These are phyloP conservation scores for Athene noctua DNA, from an alignment of 2,113 vertebrate species.

Conservation along the genomic window DNA sequence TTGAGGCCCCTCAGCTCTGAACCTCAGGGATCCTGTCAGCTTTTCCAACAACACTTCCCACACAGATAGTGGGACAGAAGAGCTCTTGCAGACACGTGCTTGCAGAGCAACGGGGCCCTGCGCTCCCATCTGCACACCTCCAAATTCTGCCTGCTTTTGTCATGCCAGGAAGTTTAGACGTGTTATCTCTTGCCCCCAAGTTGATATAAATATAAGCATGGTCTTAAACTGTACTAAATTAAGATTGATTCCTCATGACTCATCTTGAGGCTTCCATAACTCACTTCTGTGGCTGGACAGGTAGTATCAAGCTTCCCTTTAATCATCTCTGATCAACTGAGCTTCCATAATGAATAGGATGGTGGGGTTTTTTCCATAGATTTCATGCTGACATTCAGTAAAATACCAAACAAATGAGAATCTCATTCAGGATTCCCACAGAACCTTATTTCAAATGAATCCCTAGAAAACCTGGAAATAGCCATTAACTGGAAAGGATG, in stretches of 20 bases:
- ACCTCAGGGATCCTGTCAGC: background rate
- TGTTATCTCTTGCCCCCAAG: background rate
- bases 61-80: background rate
- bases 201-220: background rate
- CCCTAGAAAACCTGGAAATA: background rate
- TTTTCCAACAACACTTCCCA: conserved; percentile 67
- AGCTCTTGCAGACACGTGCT: background rate
- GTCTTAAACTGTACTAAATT: background rate
- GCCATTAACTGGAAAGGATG: background rate
- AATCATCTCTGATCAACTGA: background rate
- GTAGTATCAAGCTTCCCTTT: background rate
- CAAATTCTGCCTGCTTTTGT: background rate
- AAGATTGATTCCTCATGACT: background rate
- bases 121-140: background rate
- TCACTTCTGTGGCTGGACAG: background rate
- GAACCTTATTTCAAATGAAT: background rate
- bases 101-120: background rate
- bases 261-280: background rate
- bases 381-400: background rate
- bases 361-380: background rate
- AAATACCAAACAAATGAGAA: background rate
- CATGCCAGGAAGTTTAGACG: background rate
- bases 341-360: background rate
- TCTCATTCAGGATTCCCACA: background rate
- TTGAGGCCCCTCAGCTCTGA: background rate